Base-by-base conservation (phyloP, 2,888 invertebrate genomes). In the Agrochola lychnidis region DNA sequence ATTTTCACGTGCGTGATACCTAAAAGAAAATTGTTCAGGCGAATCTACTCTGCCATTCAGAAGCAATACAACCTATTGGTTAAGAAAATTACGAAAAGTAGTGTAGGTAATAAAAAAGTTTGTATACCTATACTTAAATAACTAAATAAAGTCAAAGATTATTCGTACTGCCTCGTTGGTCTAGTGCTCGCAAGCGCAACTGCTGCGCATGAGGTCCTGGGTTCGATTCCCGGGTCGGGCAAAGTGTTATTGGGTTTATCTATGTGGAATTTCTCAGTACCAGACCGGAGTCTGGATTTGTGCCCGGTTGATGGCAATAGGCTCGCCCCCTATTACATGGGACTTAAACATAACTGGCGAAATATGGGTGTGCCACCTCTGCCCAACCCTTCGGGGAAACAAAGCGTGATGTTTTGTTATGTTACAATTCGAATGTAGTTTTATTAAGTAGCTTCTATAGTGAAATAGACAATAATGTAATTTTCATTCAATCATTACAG, bases 1-100 rank as follows among this genome's bases (percentile, higher is more conserved):
- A 30, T 61, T 53, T 79, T 56, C 16, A 14, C 36, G 36, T 57
- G 59, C 45, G 14, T 72, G 10, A 30, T 76, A 36, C 9, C 22
- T 70, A 7, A 7, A 71, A 0, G 22, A 42, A 16, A 63, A n/a
- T 25, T 56, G 2, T 45, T 25, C 10, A 25, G 16, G 14, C 1
- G 2, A 61, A 59, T 36, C 12, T 42, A 10, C 19, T 22, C 9
- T 59, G 9, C 1, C 9, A 36, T 30, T 57, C 12, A 45, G 30
- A 48, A 9, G 14, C 22, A 67, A 67, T 12, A 66, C 7, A 7
- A 48, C 9, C 22, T 30, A 25, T 0, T 30, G 2, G 48, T 14
- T 14, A 48, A 25, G 19, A 57, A 70, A 19, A 30, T 45, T 0
- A n/a, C 0, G 1, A n/a, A 45, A 7, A 22, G 4, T 14, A 59